Percentiles rank a stretch among this genome's conserved stretches.
These are phyloP conservation scores for Ictidomys tridecemlineatus DNA, from an alignment of 2,113 vertebrate species.

Conservation along the genomic window DNA sequence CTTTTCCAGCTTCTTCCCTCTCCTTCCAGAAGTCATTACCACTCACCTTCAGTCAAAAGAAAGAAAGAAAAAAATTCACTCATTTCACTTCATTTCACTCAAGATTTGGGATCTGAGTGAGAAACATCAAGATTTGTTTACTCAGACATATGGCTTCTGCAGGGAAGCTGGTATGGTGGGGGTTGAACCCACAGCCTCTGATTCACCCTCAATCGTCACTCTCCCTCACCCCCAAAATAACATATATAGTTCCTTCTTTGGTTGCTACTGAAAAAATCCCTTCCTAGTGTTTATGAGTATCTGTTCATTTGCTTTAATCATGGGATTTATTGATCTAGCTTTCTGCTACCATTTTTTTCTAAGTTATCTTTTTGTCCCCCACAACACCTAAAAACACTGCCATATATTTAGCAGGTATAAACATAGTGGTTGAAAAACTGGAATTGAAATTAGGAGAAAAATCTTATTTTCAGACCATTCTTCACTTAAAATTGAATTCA, in stretches of 20 bases:
- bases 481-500: slow-evolving; percentile 34
- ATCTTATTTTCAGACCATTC: slow-evolving; percentile 8
- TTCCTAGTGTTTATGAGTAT: slow-evolving; percentile 1
- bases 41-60: slow-evolving; percentile 21
- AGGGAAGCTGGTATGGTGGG: not conserved
- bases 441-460: slow-evolving; percentile 38
- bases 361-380: slow-evolving; percentile 43
- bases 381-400: not conserved
- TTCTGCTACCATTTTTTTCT: slow-evolving; percentile 21
- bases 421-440: slow-evolving; percentile 16
- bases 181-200: not conserved
- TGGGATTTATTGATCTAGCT: slow-evolving; percentile 52
- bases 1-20: slow-evolving; percentile 7
- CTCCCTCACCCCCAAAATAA: not conserved
- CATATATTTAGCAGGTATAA: not conserved
- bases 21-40: slow-evolving; percentile 51
- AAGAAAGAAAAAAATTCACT: not conserved
- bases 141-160: not conserved
- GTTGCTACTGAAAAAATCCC: slow-evolving; percentile 5
- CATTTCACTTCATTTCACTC: not conserved
- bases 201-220: not conserved
- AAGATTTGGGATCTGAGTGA: not conserved
- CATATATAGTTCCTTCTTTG: not conserved
- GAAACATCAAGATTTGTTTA: not conserved
- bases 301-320: slow-evolving; percentile 59